Evolutionary conservation across 2,797 vertebrate species (phyloP).

Genomic region (Coluber constrictor): DNA sequence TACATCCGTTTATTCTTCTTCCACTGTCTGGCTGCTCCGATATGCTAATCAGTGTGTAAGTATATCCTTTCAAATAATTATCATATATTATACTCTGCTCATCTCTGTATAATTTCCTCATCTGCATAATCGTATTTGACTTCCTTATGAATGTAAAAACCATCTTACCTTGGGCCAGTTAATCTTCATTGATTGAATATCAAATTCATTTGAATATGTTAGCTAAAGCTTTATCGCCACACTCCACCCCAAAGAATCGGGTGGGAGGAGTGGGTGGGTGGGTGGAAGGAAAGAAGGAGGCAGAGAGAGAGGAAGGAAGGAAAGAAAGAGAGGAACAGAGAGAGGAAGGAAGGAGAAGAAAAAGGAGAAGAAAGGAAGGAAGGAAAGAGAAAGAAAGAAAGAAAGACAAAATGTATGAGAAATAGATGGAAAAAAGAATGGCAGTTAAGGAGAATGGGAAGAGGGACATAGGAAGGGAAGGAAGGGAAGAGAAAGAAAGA

Average conservation of each 20-base stretch:
- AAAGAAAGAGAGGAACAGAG: too few species aligned
- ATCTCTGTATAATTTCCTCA: conserved; percentile 92
- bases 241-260: conserved; percentile 22
- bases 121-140: conserved; percentile 93
- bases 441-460: too few species aligned
- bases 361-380: background rate
- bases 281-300: conserved; percentile 30
- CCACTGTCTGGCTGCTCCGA: conserved; percentile 86
- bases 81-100: conserved; percentile 90
- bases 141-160: conserved; percentile 84
- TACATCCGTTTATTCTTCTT: conserved; percentile 69
- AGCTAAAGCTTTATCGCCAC: conserved; percentile 66
- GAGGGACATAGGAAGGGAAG: too few species aligned
- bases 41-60: conserved; percentile 95
- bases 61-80: conserved; percentile 96
- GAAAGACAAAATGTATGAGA: too few species aligned
- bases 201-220: conserved; percentile 84
- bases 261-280: background rate
- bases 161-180: conserved; percentile 90
- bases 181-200: conserved; percentile 97
- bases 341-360: too few species aligned
- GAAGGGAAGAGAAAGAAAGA: too few species aligned
- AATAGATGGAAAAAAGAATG: too few species aligned
- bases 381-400: conserved; percentile 2
- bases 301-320: conserved; percentile 26